These are phyloP conservation scores for Rhagophthalmus giganteus DNA, from an alignment of 2,888 invertebrate genomes.

Conservation along the genomic window DNA sequence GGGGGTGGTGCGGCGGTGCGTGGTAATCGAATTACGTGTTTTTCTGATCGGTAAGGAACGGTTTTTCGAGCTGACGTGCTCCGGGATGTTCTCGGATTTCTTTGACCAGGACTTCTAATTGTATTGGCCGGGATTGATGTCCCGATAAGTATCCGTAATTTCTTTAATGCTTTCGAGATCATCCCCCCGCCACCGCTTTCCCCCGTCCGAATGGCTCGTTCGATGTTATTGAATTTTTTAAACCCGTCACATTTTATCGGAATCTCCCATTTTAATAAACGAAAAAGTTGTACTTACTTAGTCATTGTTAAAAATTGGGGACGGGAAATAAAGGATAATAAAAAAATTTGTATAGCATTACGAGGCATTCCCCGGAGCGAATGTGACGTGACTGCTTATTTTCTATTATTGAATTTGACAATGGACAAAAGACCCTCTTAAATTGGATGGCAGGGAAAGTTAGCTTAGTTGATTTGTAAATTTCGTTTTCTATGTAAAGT, in stretches of 20 bases:
- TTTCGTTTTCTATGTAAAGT: slow-evolving; percentile 11
- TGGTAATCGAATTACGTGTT: slow-evolving; percentile 42
- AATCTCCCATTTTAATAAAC: too few species aligned
- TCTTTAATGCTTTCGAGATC: slow-evolving; percentile 35
- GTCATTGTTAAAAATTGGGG: slow-evolving; percentile 3
- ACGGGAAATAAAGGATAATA: slow-evolving; percentile 9
- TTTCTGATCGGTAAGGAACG: slow-evolving; percentile 40
- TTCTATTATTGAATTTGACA: slow-evolving; percentile 26
- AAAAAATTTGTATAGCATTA: slow-evolving; percentile 17
- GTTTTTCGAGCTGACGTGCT: slow-evolving; percentile 36
- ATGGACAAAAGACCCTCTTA: slow-evolving; percentile 27
- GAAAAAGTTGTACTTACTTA: too few species aligned
- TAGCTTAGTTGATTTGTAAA: slow-evolving; percentile 19
- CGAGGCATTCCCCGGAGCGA: slow-evolving; percentile 13
- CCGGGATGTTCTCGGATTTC: slow-evolving; percentile 36
- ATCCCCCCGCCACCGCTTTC: too few species aligned
- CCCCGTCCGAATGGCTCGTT: too few species aligned
- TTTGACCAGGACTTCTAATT: slow-evolving; percentile 38
- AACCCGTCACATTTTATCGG: too few species aligned
- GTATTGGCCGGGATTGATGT: slow-evolving; percentile 39
- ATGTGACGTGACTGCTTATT: slow-evolving; percentile 28
- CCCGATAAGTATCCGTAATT: slow-evolving; percentile 37
- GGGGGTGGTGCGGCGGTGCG: slow-evolving; percentile 37
- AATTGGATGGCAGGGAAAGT: slow-evolving; percentile 17
- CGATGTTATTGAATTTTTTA: too few species aligned